Base-by-base conservation (phyloP, 2,888 invertebrate genomes). In the Lasioglossum calceatum region DNA sequence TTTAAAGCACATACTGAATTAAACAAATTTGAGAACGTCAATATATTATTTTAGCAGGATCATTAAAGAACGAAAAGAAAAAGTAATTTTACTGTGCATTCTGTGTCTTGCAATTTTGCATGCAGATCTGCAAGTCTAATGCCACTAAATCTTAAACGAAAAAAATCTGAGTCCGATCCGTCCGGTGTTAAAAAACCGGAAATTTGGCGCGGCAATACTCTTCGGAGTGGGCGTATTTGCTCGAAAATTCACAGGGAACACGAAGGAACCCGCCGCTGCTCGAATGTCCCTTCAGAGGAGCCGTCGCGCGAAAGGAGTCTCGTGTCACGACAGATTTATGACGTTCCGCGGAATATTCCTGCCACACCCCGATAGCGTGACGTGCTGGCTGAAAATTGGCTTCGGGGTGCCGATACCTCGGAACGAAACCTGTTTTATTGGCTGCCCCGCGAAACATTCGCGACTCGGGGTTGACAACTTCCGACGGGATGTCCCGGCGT, bases 321-420 rank as follows among this genome's bases (percentile, higher is more conserved):
- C 54, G 71, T 61, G 71, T 44, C 71, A 58, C 67, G 86, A 79
- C 58, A 87, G 79, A 86, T 85, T 86, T 78, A 80, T 74, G 80
- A 81, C 19, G 50, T 27, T 14, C 23, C 72, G 64, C 14, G 32
- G 36, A 77, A 77, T 81, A 73, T 82, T 81, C 32, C 54, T n/a
- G 54, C 47, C 61, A 23, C 74, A 10, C n/a, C 61, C 27, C 39
- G 14, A n/a, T 19, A 47, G 50, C 74, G 75, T 74, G 70, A 81
- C 76, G 36, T 64, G 50, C 64, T n/a, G 72, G 64, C 77, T 42
- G 81, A 73, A 80, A 84, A 83, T 79, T 83, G 83, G 82, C 58
- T 50, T 42, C 67, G 12, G 19, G 19, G n/a, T 47, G 67, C 19
- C 47, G 75, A 73, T 74, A 67, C 71, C 71, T 47, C 79, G 74